Base-by-base conservation (phyloP, 2,888 invertebrate genomes). In the Heliconius cydno region DNA sequence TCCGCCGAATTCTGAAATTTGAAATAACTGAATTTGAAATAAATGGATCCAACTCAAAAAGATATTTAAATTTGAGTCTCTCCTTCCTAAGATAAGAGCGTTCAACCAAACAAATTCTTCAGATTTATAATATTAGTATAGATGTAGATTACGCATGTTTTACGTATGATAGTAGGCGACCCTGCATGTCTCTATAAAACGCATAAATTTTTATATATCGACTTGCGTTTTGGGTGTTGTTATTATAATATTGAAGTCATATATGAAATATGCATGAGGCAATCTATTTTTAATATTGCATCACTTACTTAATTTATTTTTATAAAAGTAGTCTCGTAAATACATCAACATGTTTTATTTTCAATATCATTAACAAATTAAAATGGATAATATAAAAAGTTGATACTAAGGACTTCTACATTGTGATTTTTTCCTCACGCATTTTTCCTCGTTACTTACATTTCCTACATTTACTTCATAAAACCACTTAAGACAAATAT, bases 201-300 rank as follows among this genome's bases (percentile, higher is more conserved):
- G n/a, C 15, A 9, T 30, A 10, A 57, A 25, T 34, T 60, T 65
- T 73, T 60, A 9, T 38, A 60, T 73, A 34, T 38, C 60, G 6
- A 72, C 10, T 25, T 10, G 38, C 15, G 34, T 0, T 73, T 60
- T 60, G 30, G n/a, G 30, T 71, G 52, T 46, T 74, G 76, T 78
- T 71, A 38, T 67, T 13, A 63, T n/a, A 25, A 60, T 72, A 68
- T 30, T 80, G 15, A 63, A 71, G 30, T 19, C 52, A 77, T 79
- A 63, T 52, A 46, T 76, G 52, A 41, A 68, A 41, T 15, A 67
- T 74, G 80, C 70, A 81, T 92, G 90, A 88, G 83, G 90, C 85
- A 93, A 93, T 83, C 78, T 88, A 86, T 88, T 88, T 88, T 87
- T 84, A 86, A 79, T 80, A 86, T 93, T 93, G 89, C 92, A 83